These are phyloP conservation scores for Cancer borealis DNA, from an alignment of 2,888 invertebrate genomes.

Conservation along the genomic window DNA sequence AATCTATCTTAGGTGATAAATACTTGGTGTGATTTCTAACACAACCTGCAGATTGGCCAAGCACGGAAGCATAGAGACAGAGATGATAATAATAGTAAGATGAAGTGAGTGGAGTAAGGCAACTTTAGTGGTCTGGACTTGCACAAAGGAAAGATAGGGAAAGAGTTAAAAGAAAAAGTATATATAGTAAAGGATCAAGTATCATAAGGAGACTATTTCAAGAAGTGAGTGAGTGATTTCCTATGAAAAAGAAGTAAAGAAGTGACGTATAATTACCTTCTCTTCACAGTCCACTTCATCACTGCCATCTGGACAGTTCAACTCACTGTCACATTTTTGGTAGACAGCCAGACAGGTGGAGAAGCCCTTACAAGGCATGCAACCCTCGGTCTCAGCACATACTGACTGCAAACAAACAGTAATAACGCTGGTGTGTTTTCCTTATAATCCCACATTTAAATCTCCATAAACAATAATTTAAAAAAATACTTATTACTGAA, in stretches of 20 bases:
- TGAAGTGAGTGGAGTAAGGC: too few relatives aligned
- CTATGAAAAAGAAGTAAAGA: background rate
- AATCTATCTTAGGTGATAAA: too few relatives aligned
- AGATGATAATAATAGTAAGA: background rate
- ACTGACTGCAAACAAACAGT: conserved; percentile 36
- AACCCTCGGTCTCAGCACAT: conserved; percentile 66
- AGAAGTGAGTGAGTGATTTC: background rate
- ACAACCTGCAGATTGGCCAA: too few relatives aligned
- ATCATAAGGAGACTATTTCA: too few relatives aligned
- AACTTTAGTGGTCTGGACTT: too few relatives aligned
- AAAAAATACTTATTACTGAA: too few relatives aligned
- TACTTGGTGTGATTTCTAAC: too few relatives aligned
- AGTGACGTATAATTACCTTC: conserved; percentile 48
- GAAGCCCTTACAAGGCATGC: conserved; percentile 57
- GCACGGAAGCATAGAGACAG: background rate
- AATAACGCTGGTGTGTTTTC: background rate
- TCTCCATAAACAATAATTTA: background rate
- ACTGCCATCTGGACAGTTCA: conserved; percentile 86
- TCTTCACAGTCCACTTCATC: conserved; percentile 89
- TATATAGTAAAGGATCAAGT: too few relatives aligned
- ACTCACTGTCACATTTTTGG: conserved; percentile 83
- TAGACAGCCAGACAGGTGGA: conserved; percentile 63
- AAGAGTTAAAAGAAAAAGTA: too few relatives aligned
- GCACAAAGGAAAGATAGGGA: too few relatives aligned
- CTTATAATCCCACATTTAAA: background rate